Conservation (phyloP, 2,888 invertebrate genomes). For the Perizoma flavofasciatum region DNA sequence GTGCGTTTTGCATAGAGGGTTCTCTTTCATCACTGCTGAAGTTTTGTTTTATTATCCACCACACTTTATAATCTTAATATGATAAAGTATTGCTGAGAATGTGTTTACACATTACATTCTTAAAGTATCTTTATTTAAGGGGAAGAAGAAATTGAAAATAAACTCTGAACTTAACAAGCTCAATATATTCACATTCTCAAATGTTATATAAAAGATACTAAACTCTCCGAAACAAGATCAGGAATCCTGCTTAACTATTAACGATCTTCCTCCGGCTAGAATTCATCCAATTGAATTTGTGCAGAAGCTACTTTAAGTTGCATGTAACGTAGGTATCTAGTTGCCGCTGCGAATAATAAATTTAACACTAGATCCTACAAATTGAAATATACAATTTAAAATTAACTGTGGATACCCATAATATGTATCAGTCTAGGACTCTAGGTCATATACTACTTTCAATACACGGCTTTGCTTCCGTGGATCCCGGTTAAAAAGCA, state of each 20-base stretch:
- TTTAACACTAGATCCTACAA: constrained; percentile 6
- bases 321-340: constrained; percentile 15
- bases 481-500: no score
- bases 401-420: not conserved
- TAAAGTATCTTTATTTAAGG: no score
- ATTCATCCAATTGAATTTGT: constrained; percentile 25
- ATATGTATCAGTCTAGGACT: no score
- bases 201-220: constrained; percentile 8
- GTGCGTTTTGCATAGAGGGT: no score
- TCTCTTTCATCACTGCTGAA: no score
- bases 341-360: constrained; percentile 16
- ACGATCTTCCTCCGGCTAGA: constrained; percentile 18
- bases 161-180: not conserved
- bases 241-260: constrained; percentile 20
- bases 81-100: no score
- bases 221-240: constrained; percentile 14
- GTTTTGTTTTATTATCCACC: no score
- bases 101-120: no score
- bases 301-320: constrained; percentile 16
- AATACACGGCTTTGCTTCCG: no score
- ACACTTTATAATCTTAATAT: no score
- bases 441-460: no score
- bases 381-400: constrained; percentile 4
- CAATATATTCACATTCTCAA: not conserved
- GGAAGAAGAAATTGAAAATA: no score